Evolutionary conservation across 2,888 invertebrate genomes (phyloP), one percentile per base, ranked within the genome.

Genomic region (Tryphoninae sp.): DNA sequence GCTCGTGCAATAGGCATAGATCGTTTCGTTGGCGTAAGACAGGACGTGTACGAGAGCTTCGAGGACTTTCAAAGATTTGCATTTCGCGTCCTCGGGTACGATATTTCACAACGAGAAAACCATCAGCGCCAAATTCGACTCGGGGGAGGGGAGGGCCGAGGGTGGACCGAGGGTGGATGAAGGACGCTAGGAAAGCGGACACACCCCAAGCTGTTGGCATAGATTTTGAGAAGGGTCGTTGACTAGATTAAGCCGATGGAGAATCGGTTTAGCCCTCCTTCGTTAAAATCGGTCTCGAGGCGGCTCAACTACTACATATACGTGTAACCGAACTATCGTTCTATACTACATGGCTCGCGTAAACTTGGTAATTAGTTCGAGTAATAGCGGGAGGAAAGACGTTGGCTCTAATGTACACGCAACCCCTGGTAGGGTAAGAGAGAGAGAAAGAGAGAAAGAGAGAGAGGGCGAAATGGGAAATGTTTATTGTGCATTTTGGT

Each of bases 201-300:
- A 73, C 59, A 64, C 49, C 74, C 65, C 22, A 33, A 75, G 67
- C 45, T 69, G 26, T 78, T 76, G 42, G 64, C 69, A 73, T 55
- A 67, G 51, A 74, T 83, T 81, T 78, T 64, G 55, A 33, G 42
- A 64, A 76, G 76, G 59, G 55, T 78, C 68, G 71, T 78, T 81
- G 77, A 81, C 75, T 83, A 67, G 80, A 84, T 84, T 83, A 78
- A 75, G 40, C 68, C 72, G 55, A 59, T 62, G 53, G 65, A 64
- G 72, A 78, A 80, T 75, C 76, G 74, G 76, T 53, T 84, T 72
- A 71, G 68, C 42, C 33, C 53, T 64, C 64, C 75, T 51, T 72
- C 76, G 75, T 81, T 75, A 73, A 72, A 59, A 73, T 81, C 65
- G 64, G 55, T 64, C 59, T 78, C n/a, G 42, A 58, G 53, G 72